phyloP scores from a whole-genome alignment of 1,140 invertebrate species.

The Antheraea mylitta region DNA sequence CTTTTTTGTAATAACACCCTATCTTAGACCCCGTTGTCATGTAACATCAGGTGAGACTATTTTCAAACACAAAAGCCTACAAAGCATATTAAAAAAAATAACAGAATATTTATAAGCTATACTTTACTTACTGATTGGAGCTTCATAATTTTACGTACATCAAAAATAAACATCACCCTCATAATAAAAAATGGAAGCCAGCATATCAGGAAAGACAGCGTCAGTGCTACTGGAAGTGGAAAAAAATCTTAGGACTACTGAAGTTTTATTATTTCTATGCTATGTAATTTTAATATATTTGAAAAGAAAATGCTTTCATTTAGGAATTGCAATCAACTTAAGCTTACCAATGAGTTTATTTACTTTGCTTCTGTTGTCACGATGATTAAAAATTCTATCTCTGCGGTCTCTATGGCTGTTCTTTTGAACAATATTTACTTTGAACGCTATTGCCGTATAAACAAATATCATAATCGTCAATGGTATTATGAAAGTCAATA shows the following conservation, averaged over 20 bases:
- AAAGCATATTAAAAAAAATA: no score
- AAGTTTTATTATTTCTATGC: no score
- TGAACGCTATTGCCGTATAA: conserved; percentile 56
- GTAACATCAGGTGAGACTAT: no score
- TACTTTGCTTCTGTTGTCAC: conserved; percentile 52
- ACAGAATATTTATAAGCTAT: neutral
- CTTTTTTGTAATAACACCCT: no score
- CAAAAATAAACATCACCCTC: conserved; percentile 38
- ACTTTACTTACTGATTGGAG: conserved; percentile 33
- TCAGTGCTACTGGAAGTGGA: no score
- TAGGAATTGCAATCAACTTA: no score
- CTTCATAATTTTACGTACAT: conserved; percentile 32
- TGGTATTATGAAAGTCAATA: conserved; percentile 57
- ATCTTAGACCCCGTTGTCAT: no score
- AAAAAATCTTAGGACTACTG: no score
- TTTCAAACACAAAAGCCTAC: no score
- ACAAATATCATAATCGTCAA: conserved; percentile 55
- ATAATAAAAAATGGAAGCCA: conserved; percentile 58
- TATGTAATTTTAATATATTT: no score
- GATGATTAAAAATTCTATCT: conserved; percentile 49
- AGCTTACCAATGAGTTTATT: conserved; percentile 65
- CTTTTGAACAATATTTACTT: conserved; percentile 48
- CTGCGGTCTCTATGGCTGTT: conserved; percentile 31
- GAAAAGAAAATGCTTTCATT: no score
- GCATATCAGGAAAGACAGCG: conserved; percentile 52